A percentile compares a stretch with the other conserved stretches of the same genome.
Conservation (phyloP, 2,113 vertebrate genomes). For the Cynocephalus volans region DNA sequence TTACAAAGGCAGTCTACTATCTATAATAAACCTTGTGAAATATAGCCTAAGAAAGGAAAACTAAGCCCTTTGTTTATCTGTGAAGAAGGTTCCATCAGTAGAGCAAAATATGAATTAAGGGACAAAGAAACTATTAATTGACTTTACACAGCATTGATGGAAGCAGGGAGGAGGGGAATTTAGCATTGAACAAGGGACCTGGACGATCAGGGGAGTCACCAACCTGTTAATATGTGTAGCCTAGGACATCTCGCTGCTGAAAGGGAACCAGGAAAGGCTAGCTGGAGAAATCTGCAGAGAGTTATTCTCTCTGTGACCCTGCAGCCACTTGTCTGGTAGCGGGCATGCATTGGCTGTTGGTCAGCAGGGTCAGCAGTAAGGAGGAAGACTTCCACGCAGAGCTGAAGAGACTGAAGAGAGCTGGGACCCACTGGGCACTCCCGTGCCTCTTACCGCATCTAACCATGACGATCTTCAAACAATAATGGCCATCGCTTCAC, state of each 20-base stretch:
- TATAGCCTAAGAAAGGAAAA: neutral
- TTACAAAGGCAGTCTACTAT: neutral
- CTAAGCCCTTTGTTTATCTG: neutral
- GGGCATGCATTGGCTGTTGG: neutral
- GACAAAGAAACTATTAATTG: neutral
- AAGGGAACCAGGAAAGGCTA: neutral
- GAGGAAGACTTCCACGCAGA: neutral
- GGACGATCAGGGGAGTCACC: neutral
- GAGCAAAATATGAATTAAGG: neutral
- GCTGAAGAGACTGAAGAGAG: neutral
- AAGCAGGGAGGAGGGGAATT: neutral
- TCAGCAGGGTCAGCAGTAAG: neutral
- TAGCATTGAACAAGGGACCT: neutral
- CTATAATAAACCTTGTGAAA: neutral
- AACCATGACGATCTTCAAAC: neutral
- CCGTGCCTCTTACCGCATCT: too few species aligned
- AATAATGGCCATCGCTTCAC: neutral
- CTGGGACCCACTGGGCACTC: neutral
- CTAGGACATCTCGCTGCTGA: neutral
- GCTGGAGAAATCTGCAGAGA: neutral
- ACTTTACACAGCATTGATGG: neutral
- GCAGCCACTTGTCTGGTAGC: neutral
- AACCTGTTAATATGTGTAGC: neutral
- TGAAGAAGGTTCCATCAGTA: neutral
- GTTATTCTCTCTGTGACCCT: neutral